Evolutionary conservation across 1,140 invertebrate genomes (phyloP), one percentile per base, ranked within the genome.

Genomic region (Drosophila repletoides): DNA sequence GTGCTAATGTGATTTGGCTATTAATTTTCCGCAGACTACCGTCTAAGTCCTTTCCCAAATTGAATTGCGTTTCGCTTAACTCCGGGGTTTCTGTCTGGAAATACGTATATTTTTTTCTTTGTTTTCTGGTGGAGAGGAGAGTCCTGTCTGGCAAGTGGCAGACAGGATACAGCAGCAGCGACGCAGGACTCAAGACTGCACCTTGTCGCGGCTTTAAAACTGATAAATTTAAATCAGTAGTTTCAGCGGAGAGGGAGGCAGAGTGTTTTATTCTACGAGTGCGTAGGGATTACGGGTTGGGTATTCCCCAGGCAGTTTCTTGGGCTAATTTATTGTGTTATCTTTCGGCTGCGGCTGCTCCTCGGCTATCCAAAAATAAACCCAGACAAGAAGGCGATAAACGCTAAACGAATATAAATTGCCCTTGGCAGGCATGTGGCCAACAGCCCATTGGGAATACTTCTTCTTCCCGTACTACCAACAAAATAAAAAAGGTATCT

Each of bases 1-100:
- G 70, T 65, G 66, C 70, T 73, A 73, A 73, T 73, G 70, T 73
- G 66, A 73, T 73, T 73, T 73, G 70, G 66, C 70, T 69, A 73
- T 73, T 73, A 69, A 70, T 73, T 73, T 73, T 64, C 59, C 52
- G 49, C 45, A 68, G 65, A 36, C 68, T 43, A 49, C 45, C 48
- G 59, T 53, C 51, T 73, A 64, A 70, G 70, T 53, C 59, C 43
- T n/a, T n/a, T 31, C 46, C 34, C 58, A 73, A 73, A 73, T 73
- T 73, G 70, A 73, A 73, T 73, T 69, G 58, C 67, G 55, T 64
- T 64, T 51, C 60, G 41, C 59, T 55, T 36, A 29, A 49, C 67
- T 49, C 10, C 24, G 9, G 26, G n/a, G n/a, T n/a, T n/a, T n/a
- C n/a, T n/a, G n/a, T n/a, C n/a, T n/a, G n/a, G n/a, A n/a, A n/a